These are phyloP conservation scores for Psephotus haematonotus DNA, from an alignment of 2,113 vertebrate genomes.

Conservation along the genomic window DNA sequence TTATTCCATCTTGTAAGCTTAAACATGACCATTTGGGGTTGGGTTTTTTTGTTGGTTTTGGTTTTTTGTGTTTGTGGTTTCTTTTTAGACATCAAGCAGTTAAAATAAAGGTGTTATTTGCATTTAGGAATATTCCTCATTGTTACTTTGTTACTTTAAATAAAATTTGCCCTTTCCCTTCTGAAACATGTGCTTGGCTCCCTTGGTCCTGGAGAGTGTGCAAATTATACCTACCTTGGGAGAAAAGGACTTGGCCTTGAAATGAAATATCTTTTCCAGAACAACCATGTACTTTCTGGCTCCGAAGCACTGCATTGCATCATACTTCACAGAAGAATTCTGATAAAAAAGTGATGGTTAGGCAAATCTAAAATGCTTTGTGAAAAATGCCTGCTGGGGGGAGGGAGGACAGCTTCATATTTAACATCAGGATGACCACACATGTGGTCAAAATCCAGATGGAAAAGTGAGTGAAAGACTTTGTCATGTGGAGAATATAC, in stretches of 20 bases:
- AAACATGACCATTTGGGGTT: not conserved
- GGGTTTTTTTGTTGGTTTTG: not conserved
- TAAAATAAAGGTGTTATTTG: not conserved
- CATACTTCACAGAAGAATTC: not conserved
- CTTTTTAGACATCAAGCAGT: not conserved
- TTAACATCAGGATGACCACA: not conserved
- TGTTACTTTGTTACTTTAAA: not conserved
- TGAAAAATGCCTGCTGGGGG: not conserved
- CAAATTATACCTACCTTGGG: conserved; percentile 17
- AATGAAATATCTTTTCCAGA: conserved; percentile 33
- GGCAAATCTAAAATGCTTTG: not conserved
- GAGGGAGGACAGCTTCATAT: not conserved
- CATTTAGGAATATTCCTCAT: not conserved
- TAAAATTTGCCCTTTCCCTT: not conserved
- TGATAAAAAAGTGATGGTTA: not conserved
- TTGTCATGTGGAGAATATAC: not conserved
- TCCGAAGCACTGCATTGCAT: conserved; percentile 11
- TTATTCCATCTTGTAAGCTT: not conserved
- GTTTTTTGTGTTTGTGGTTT: not conserved
- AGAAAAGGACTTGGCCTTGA: conserved; percentile 26
- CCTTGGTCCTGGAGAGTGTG: not conserved
- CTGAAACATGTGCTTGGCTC: not conserved
- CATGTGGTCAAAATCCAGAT: not conserved
- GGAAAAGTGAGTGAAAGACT: not conserved
- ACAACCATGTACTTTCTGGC: not conserved